Conservation (phyloP, 92 coral and sea anemone genomes). For the Zoanthus sansibaricus region DNA sequence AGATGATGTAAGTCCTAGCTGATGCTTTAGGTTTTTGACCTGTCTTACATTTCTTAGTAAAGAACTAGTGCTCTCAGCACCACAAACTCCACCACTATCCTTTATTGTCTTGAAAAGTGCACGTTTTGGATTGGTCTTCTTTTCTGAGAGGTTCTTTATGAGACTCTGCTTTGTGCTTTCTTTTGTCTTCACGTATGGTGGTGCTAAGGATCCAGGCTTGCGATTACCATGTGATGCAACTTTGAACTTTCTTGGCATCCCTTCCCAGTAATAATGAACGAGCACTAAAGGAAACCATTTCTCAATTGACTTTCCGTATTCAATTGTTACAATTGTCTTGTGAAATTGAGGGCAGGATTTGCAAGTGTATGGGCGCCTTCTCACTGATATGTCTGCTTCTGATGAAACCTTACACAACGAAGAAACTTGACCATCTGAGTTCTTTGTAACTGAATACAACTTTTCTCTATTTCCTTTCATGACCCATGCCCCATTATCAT, state of each 20-base stretch:
- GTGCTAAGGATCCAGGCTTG: slow-evolving; percentile 1
- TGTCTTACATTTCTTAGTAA: slow-evolving; percentile 52
- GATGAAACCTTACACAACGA: slow-evolving; percentile 37
- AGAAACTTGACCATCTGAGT: slow-evolving; percentile 52
- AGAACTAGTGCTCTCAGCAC: slow-evolving; percentile 53
- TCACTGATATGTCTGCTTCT: slow-evolving; percentile 50
- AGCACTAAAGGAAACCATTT: slow-evolving; percentile 3
- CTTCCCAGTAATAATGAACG: slow-evolving; percentile 7
- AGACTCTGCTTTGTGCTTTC: slow-evolving; percentile 2
- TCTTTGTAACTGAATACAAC: slow-evolving; percentile 43
- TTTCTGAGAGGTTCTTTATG: neutral
- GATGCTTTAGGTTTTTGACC: slow-evolving; percentile 44
- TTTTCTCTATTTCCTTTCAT: slow-evolving; percentile 55
- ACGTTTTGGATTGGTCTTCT: slow-evolving; percentile 43
- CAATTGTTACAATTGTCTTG: slow-evolving; percentile 49
- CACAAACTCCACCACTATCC: slow-evolving; percentile 62
- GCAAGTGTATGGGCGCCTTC: slow-evolving; percentile 59
- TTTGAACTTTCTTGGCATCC: slow-evolving; percentile 4
- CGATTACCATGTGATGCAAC: neutral
- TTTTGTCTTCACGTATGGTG: slow-evolving; percentile 1
- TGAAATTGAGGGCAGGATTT: slow-evolving; percentile 53
- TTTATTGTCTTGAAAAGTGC: slow-evolving; percentile 56
- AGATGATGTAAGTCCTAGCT: slow-evolving; percentile 49
- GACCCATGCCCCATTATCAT: slow-evolving; percentile 59
- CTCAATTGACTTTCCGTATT: slow-evolving; percentile 46